Conservation (phyloP, 2,888 invertebrate genomes). For the Monopis laevigella region DNA sequence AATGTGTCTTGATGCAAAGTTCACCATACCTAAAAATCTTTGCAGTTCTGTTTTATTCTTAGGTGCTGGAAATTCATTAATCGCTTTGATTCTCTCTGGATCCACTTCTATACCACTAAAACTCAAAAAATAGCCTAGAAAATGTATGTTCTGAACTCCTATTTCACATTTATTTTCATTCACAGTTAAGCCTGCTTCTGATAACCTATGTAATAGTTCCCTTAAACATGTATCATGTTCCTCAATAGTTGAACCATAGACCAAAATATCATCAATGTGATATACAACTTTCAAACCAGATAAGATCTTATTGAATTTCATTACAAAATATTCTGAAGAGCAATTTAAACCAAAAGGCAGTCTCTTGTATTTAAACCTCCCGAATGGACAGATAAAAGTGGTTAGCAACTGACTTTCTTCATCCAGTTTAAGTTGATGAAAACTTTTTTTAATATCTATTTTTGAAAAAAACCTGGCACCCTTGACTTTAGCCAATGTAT, state of each 20-base stretch:
- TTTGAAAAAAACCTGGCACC: constrained; percentile 13
- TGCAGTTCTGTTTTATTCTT: constrained; percentile 14
- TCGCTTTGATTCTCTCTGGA: constrained; percentile 11
- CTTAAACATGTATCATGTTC: constrained; percentile 12
- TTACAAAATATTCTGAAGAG: constrained; percentile 16
- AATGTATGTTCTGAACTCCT: constrained; percentile 14
- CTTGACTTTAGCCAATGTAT: constrained; percentile 8
- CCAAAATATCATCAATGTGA: constrained; percentile 15
- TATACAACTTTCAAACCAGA: constrained; percentile 8
- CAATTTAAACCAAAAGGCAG: constrained; percentile 17
- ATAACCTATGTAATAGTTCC: constrained; percentile 12
- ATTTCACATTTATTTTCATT: constrained; percentile 17
- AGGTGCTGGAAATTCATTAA: constrained; percentile 13
- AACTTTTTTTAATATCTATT: constrained; percentile 17
- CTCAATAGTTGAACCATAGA: constrained; percentile 13
- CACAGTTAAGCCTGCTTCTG: constrained; percentile 14
- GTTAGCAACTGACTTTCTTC: constrained; percentile 15
- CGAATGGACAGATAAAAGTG: constrained; percentile 18
- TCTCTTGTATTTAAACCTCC: constrained; percentile 17
- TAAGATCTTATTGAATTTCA: constrained; percentile 16
- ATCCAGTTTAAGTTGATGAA: constrained; percentile 13
- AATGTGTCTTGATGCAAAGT: constrained; percentile 15
- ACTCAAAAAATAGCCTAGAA: constrained; percentile 15
- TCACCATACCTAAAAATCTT: constrained; percentile 16
- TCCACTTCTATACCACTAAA: constrained; percentile 11